Evolutionary conservation across 2,113 vertebrate genomes (phyloP), one percentile per base, ranked within the genome.

Genomic region (Amphiprion percula): DNA sequence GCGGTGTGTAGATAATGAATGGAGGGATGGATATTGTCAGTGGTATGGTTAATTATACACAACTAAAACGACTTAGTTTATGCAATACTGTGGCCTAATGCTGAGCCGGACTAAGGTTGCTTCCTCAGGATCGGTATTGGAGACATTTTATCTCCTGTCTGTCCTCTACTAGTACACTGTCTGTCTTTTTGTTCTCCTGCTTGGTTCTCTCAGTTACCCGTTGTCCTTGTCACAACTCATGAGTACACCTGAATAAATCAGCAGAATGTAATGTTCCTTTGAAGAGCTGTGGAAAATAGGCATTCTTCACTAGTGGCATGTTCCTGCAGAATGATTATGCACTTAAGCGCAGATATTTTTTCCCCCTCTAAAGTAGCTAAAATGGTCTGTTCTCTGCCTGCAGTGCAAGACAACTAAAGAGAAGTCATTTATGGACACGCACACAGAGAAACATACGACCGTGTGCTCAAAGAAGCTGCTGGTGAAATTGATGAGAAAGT

Each of bases 211-310:
- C 17, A 2, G 16, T 46, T 19, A 19, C 37, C n/a, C 8, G 2
- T 63, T 50, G 21, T 75, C 10, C 21, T 65, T 16, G 11, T 69
- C 17, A 53, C 17, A 30, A 16, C 46, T 28, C 10, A 37, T 37
- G 33, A 37, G 2, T 50, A 23, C 46, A 11, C 28, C 61, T 16
- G 12, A 30, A 64, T 56, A 50, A 50, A 64, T 61, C 55, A 37
- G 39, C 65, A 56, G 55, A 59, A 63, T 47, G 49, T 53, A 46
- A 53, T 23, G 66, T 67, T 59, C 61, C 50, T 77, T 24, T 49
- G 23, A 39, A 68, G 53, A 4, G 26, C 33, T 10, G 11, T 9
- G 26, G 19, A 21, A 73, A 80, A 60, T 44, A 14, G 24, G 4
- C 21, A n/a, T 50, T 60, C 4, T 64, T 79, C 8, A 28, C 28